Base-by-base conservation (phyloP, 2,113 vertebrate species). In the Axis porcinus region DNA sequence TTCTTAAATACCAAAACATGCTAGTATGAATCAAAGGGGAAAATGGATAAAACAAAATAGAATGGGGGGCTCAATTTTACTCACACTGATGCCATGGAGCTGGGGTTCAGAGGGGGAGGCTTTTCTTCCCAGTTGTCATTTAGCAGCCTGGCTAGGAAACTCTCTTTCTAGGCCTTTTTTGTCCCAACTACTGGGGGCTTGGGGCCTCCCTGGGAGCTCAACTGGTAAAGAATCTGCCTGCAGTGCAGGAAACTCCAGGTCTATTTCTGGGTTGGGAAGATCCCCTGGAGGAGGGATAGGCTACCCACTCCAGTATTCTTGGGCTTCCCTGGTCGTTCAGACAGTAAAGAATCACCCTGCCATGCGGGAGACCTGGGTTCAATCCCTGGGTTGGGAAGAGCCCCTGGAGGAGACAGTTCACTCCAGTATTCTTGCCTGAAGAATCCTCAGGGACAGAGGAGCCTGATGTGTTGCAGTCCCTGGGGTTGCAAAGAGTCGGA, bases 351-450 rank as follows among this genome's bases (percentile, higher is more conserved):
- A 40, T 74, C 5, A 2, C n/a, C 36, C 67, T 74, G n/a, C 67
- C 0, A 0, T 74, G 67, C 0, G 0, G 67, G 67, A 74, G 67
- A 40, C 21, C 19, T 74, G 19, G 36, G 36, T 40, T 40, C 21
- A 2, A 40, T 74, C 67, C 67, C 19, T 74, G 64, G 64, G 64
- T 67, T 67, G 64, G 64, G 33, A 67, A n/a, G 33, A 36, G 64
- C 33, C 16, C 64, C 16, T 67, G 67, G 36, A 74, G 67, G 67
- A 74, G 36, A 74, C 19, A 23, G 5, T 74, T 40, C 67, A 40
- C 67, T 74, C 67, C 19, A 70, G 67, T 12, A 74, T 74, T 40
- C 67, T 74, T 40, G 10, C 36, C 67, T 74, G n/a, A 25, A 40
- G 36, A 40, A 40, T 74, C 67, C 67, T 36, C 67, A 40, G 1